phyloP scores from a whole-genome alignment of 2,888 invertebrate species.

The Prosopocoilus inquinatus region DNA sequence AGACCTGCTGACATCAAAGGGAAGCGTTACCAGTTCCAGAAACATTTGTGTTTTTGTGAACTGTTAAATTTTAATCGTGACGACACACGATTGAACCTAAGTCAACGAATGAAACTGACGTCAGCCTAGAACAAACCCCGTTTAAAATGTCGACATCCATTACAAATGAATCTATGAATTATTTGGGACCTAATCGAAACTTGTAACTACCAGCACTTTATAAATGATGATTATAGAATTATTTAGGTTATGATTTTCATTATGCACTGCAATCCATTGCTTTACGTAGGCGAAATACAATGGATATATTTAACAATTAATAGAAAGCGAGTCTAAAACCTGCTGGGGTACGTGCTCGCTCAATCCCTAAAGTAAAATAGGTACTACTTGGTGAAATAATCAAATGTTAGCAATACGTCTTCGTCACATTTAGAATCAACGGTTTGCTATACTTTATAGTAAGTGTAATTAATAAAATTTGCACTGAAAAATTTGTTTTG shows the following conservation, averaged over 20 bases:
- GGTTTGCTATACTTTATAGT: no score
- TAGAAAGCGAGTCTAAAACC: not conserved
- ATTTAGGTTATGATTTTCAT: constrained; percentile 33
- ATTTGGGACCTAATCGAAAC: constrained; percentile 43
- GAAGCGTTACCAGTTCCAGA: constrained; percentile 11
- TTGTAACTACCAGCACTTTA: constrained; percentile 40
- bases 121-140: constrained; percentile 29
- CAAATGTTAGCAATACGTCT: no score
- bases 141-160: constrained; percentile 44
- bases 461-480: no score
- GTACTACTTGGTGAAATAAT: no score
- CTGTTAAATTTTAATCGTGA: constrained; percentile 41
- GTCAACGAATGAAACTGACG: constrained; percentile 43
- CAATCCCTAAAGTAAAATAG: no score
- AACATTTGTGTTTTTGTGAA: constrained; percentile 36
- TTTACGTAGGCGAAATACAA: constrained; percentile 2
- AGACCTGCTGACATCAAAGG: constrained; percentile 24
- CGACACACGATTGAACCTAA: constrained; percentile 41
- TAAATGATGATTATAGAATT: constrained; percentile 37
- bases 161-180: constrained; percentile 41
- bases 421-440: no score
- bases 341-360: no score
- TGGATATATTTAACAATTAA: not conserved
- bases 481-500: no score
- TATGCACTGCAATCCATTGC: constrained; percentile 16